Evolutionary conservation across 2,888 invertebrate species (phyloP).

Genomic region (Iphiclides podalirius): DNA sequence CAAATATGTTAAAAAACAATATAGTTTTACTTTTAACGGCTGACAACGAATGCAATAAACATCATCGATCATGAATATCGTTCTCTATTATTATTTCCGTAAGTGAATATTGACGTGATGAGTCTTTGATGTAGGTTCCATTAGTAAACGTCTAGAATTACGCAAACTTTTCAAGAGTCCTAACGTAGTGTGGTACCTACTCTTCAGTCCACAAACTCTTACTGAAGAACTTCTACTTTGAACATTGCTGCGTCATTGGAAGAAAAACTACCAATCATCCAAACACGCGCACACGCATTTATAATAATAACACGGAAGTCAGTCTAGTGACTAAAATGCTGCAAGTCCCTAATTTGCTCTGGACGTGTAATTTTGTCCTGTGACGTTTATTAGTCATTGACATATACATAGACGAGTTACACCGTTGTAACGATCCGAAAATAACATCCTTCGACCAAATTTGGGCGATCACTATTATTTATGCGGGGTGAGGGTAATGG

Average conservation of each 20-base stretch:
- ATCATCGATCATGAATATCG: not conserved
- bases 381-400: constrained; percentile 3
- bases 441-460: constrained; percentile 8
- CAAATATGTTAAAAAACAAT: not conserved
- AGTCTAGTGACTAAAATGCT: too few relatives aligned
- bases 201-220: not conserved
- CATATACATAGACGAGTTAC: not conserved
- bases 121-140: too few relatives aligned
- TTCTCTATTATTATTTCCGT: not conserved
- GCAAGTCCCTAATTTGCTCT: too few relatives aligned
- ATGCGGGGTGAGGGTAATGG: constrained; percentile 38
- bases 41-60: not conserved
- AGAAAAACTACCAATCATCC: too few relatives aligned
- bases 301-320: too few relatives aligned
- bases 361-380: too few relatives aligned
- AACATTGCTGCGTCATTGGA: too few relatives aligned
- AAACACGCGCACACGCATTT: too few relatives aligned
- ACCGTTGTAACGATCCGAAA: constrained; percentile 9
- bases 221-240: too few relatives aligned
- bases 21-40: not conserved
- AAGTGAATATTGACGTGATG: not conserved
- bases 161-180: too few relatives aligned
- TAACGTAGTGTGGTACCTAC: not conserved
- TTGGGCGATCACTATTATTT: not conserved
- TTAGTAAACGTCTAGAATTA: too few relatives aligned